Evolutionary conservation across 2,888 invertebrate genomes (phyloP).

Genomic region (Cotesia congregata): DNA sequence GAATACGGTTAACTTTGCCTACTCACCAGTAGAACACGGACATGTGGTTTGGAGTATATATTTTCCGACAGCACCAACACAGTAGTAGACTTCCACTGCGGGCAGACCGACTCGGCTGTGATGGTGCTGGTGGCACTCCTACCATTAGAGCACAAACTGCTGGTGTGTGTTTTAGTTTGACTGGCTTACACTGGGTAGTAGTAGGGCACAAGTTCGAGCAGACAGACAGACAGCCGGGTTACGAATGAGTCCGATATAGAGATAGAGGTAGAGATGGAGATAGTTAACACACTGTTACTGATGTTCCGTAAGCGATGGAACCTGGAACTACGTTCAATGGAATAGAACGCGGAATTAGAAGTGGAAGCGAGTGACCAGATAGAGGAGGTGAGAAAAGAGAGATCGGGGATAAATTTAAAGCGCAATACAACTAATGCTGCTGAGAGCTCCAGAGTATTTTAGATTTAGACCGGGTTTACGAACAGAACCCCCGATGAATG

Average conservation of each 20-base stretch:
- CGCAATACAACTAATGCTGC: conserved; percentile 23
- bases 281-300: conserved; percentile 31
- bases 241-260: conserved; percentile 14
- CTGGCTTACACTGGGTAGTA: not conserved
- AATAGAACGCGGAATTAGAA: conserved; percentile 13
- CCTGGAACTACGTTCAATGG: not conserved
- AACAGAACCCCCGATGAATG: conserved; percentile 26
- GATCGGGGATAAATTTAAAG: conserved; percentile 41
- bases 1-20: conserved; percentile 45
- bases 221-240: conserved; percentile 21
- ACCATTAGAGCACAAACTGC: conserved; percentile 16
- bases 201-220: conserved; percentile 36
- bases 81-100: not conserved
- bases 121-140: not conserved
- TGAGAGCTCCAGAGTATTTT: conserved; percentile 42
- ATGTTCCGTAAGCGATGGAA: conserved; percentile 2
- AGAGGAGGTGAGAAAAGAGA: conserved; percentile 15
- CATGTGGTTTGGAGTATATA: conserved; percentile 37
- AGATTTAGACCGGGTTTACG: conserved; percentile 31
- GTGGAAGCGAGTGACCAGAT: not conserved
- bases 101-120: not conserved
- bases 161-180: not conserved
- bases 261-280: no score
- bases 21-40: conserved; percentile 41
- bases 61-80: not conserved